These are phyloP conservation scores for Leptodirus hochenwartii DNA, from an alignment of 2,888 invertebrate genomes.

Conservation along the genomic window DNA sequence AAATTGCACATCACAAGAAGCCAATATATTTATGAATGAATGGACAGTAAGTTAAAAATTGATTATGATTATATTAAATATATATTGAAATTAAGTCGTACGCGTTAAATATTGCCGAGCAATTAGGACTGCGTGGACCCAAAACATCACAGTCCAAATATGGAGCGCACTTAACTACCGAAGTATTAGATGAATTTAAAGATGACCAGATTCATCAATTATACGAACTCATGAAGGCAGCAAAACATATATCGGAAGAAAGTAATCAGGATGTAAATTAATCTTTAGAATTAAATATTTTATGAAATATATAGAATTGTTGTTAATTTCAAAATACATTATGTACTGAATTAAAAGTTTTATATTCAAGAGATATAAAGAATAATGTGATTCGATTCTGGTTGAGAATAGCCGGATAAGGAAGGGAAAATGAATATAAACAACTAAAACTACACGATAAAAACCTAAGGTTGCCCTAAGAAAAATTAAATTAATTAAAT, in stretches of 20 bases:
- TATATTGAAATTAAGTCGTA: constrained; percentile 42
- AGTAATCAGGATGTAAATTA: neutral
- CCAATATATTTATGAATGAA: constrained; percentile 63
- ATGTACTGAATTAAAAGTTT: no score
- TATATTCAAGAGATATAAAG: no score
- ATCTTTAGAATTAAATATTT: neutral
- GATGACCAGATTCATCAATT: constrained; percentile 74
- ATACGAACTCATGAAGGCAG: constrained; percentile 61
- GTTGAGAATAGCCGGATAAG: no score
- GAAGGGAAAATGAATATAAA: no score
- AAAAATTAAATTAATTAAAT: no score
- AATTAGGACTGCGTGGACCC: constrained; percentile 31
- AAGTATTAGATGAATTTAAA: constrained; percentile 48
- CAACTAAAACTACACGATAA: no score
- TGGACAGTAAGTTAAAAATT: constrained; percentile 53
- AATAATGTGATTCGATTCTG: no score
- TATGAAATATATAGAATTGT: no score
- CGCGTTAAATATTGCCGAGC: constrained; percentile 52
- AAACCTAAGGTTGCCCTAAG: no score
- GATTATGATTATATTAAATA: neutral
- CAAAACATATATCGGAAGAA: no score
- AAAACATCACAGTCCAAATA: constrained; percentile 39
- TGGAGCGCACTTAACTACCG: constrained; percentile 42
- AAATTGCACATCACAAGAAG: constrained; percentile 47
- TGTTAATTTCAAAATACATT: no score